A percentile compares a stretch with the other conserved stretches of the same genome.
Evolutionary conservation across 2,113 vertebrate genomes (phyloP).

Genomic region (Chaenogobius annularis): DNA sequence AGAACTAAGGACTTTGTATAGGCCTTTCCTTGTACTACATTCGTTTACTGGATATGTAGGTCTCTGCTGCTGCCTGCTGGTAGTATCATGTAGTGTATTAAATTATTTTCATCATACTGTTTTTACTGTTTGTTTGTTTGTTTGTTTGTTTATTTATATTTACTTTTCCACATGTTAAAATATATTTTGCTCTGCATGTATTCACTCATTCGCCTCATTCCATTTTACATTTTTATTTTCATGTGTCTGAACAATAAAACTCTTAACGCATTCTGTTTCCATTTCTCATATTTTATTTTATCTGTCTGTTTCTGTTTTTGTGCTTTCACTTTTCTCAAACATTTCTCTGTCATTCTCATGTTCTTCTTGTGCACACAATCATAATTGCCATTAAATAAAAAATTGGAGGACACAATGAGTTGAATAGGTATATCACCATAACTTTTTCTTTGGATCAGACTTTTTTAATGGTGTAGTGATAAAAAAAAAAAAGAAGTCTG

Average conservation of each 20-base stretch:
- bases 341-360: background rate
- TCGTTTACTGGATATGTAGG: background rate
- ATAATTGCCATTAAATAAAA: background rate
- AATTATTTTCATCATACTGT: constrained; percentile 7
- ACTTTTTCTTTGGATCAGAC: background rate
- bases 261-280: background rate
- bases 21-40: background rate
- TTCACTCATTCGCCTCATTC: background rate
- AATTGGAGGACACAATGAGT: too few species aligned
- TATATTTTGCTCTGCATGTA: constrained; percentile 10
- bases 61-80: constrained; percentile 50
- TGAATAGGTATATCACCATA: too few species aligned
- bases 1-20: too few species aligned
- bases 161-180: background rate
- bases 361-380: background rate
- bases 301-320: constrained; percentile 2
- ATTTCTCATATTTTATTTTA: background rate
- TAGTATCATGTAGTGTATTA: background rate
- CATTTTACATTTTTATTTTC: constrained; percentile 5
- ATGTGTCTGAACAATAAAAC: background rate
- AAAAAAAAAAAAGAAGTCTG: too few species aligned
- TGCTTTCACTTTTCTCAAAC: background rate
- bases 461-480: too few species aligned
- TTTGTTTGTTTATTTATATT: background rate
- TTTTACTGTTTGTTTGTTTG: background rate